Conservation (phyloP, 2,797 vertebrate species). For the Naso thynnoides region DNA sequence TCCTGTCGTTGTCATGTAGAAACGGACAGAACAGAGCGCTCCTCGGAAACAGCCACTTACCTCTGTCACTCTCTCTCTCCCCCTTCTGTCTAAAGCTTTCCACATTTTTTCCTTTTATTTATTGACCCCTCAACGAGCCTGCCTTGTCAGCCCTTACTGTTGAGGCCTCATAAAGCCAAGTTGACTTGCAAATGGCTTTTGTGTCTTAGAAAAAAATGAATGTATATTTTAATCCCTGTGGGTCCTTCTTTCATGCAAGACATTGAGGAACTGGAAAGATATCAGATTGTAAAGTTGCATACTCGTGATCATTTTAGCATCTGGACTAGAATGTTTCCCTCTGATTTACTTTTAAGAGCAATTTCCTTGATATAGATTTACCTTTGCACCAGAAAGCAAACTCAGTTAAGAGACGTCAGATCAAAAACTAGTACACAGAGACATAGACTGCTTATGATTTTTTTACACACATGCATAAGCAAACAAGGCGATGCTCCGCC, state of each 20-base stretch:
- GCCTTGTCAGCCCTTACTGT: conserved; percentile 10
- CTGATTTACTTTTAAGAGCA: background rate
- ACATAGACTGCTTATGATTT: conserved; percentile 3
- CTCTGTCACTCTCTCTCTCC: conserved; percentile 53
- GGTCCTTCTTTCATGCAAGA: background rate
- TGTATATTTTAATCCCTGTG: conserved; percentile 20
- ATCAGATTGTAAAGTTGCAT: background rate
- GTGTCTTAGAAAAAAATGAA: conserved; percentile 31
- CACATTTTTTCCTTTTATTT: conserved; percentile 46
- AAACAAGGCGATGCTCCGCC: conserved; percentile 27
- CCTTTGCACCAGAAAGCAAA: background rate
- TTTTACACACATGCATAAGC: conserved; percentile 8
- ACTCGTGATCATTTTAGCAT: background rate
- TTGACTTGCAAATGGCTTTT: conserved; percentile 47
- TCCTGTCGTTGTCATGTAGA: conserved; percentile 72
- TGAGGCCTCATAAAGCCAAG: conserved; percentile 36
- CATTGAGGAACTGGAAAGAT: background rate
- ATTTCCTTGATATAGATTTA: background rate
- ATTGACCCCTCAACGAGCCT: conserved; percentile 38
- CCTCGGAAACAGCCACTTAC: conserved; percentile 65
- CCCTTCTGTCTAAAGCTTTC: conserved; percentile 42
- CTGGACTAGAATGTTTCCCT: background rate
- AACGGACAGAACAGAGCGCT: conserved; percentile 59
- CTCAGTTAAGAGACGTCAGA: background rate
- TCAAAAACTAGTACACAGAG: background rate